Conservation (phyloP, 92 coral and sea anemone species). For the Parazoanthus darwini region DNA sequence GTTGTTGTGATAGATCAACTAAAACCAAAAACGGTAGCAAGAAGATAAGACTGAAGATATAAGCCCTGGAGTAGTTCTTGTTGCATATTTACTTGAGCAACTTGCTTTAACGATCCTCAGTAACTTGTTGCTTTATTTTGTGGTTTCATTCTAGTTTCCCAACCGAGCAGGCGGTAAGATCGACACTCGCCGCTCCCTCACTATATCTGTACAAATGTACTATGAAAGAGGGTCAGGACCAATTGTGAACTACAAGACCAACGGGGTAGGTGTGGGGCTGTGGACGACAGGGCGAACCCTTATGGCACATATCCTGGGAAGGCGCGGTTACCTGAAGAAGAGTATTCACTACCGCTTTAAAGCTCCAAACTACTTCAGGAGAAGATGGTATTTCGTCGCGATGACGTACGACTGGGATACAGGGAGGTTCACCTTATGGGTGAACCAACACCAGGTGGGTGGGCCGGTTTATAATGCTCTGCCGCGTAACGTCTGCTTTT, state of each 20-base stretch:
- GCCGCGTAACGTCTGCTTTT: too few species aligned
- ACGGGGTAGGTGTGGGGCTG: slow-evolving; percentile 76
- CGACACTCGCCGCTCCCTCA: slow-evolving; percentile 64
- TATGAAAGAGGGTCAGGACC: slow-evolving; percentile 64
- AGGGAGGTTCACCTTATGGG: slow-evolving; percentile 64
- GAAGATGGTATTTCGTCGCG: slow-evolving; percentile 71
- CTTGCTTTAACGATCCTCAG: neutral
- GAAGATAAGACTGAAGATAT: neutral
- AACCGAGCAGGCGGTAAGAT: slow-evolving; percentile 67
- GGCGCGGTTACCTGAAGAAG: slow-evolving; percentile 55
- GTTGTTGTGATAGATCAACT: neutral
- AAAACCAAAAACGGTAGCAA: neutral
- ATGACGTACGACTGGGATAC: slow-evolving; percentile 65
- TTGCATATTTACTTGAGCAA: neutral
- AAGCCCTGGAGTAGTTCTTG: too few species aligned
- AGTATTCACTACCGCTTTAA: slow-evolving; percentile 36
- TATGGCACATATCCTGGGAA: slow-evolving; percentile 61
- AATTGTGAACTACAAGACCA: slow-evolving; percentile 65
- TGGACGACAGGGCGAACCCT: slow-evolving; percentile 59
- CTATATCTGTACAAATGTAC: slow-evolving; percentile 74
- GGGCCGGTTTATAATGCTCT: neutral
- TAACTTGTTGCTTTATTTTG: neutral
- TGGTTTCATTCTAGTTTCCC: slow-evolving; percentile 35
- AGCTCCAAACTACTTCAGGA: slow-evolving; percentile 25
- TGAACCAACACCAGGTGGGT: slow-evolving; percentile 66